A percentile compares a stretch with the other conserved stretches of the same genome.
Conservation (phyloP, 2,888 invertebrate genomes). For the Stenolophus ochropezus region DNA sequence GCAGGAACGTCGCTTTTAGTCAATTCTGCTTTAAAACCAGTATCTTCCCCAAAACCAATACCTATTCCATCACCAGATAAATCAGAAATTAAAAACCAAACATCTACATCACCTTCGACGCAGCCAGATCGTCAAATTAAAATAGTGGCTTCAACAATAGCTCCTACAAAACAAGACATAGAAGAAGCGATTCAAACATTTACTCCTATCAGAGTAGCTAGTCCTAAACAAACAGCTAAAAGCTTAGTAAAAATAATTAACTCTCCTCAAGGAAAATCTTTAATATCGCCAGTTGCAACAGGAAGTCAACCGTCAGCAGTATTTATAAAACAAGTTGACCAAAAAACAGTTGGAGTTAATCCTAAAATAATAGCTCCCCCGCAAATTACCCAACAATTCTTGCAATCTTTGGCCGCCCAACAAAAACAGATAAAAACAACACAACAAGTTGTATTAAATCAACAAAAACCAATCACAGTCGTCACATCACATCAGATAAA, state of each 20-base stretch:
- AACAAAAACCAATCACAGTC: constrained; percentile 65
- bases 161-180: constrained; percentile 56
- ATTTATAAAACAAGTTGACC: constrained; percentile 65
- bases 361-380: constrained; percentile 66
- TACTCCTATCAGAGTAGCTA: constrained; percentile 68
- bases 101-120: constrained; percentile 73
- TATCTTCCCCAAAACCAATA: constrained; percentile 61
- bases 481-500: constrained; percentile 66
- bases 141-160: constrained; percentile 50
- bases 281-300: constrained; percentile 73
- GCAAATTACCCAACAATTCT: constrained; percentile 69
- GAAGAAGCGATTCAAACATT: constrained; percentile 71
- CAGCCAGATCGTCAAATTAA: constrained; percentile 50
- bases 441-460: constrained; percentile 68
- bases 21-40: constrained; percentile 65
- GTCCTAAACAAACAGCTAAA: constrained; percentile 67
- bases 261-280: constrained; percentile 71
- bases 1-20: constrained; percentile 73
- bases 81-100: constrained; percentile 73
- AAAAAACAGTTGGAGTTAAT: constrained; percentile 65
- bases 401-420: constrained; percentile 69
- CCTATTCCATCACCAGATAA: constrained; percentile 56
- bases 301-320: constrained; percentile 65
- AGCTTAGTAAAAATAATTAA: constrained; percentile 71
- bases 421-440: constrained; percentile 66